Evolutionary conservation across 2,888 invertebrate species (phyloP).

Genomic region (Drosophila trichaetosa): DNA sequence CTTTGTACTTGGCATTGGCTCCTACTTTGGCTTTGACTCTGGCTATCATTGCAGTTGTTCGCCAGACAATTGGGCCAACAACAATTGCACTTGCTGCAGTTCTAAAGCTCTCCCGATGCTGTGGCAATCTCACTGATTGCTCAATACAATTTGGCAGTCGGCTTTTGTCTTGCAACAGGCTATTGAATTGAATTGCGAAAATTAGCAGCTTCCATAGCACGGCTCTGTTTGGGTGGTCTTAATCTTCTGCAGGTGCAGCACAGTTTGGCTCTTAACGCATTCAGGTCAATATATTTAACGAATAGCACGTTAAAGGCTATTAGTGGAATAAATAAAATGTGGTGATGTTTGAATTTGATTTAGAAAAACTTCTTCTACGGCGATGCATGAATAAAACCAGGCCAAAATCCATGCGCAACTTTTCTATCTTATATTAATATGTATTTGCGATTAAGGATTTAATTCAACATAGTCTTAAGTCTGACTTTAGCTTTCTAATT

Average conservation of each 20-base stretch:
- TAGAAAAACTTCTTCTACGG: neutral
- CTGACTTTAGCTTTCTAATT: neutral
- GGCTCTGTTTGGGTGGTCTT: neutral
- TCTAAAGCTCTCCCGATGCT: constrained; percentile 5
- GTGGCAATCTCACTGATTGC: constrained; percentile 70
- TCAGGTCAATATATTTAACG: neutral
- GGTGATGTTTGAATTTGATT: neutral
- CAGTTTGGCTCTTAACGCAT: neutral
- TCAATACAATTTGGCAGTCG: constrained; percentile 61
- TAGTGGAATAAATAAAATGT: no score
- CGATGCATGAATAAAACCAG: neutral
- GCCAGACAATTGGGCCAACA: constrained; percentile 32
- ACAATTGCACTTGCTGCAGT: constrained; percentile 47
- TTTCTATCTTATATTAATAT: neutral
- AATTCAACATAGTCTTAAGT: neutral
- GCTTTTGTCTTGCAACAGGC: constrained; percentile 64
- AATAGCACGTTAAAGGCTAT: neutral
- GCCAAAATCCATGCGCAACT: neutral
- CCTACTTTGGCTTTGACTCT: neutral
- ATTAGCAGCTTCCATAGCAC: constrained; percentile 45
- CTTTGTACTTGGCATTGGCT: constrained; percentile 3
- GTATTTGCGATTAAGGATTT: neutral
- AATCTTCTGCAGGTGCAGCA: neutral
- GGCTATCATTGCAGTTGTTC: neutral
- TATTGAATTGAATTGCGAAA: constrained; percentile 66